phyloP scores from a whole-genome alignment of 2,888 invertebrate genomes.

The Ophioninae sp. region DNA sequence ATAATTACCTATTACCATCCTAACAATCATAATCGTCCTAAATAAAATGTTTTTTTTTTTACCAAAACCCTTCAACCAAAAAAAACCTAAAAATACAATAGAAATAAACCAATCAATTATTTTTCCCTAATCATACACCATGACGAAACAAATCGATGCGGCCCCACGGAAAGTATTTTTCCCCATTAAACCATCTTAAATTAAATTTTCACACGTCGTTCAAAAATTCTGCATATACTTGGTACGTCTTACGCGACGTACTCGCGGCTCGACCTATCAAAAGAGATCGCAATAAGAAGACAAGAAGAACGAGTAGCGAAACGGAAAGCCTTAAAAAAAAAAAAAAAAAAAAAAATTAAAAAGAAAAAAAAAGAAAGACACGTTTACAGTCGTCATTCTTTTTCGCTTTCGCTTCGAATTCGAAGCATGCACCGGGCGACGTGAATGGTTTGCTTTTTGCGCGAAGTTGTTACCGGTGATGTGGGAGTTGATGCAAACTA shows the following conservation, averaged over 20 bases:
- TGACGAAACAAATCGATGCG: neutral
- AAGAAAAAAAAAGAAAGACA: neutral
- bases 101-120: no score
- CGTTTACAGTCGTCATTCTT: constrained; percentile 17
- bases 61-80: no score
- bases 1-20: no score
- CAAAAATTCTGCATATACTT: neutral
- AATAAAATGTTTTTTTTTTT: no score
- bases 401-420: constrained; percentile 10
- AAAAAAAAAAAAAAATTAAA: neutral
- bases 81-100: neutral
- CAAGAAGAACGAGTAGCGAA: neutral
- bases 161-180: constrained; percentile 16
- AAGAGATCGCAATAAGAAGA: neutral
- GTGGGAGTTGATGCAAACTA: neutral
- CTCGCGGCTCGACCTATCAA: neutral
- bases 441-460: constrained; percentile 16
- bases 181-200: constrained; percentile 13
- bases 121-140: neutral
- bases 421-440: constrained; percentile 1
- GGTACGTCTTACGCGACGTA: neutral
- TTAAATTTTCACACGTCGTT: constrained; percentile 25
- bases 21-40: no score
- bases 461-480: constrained; percentile 3
- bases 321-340: neutral